Percentiles rank a stretch among this genome's conserved stretches.
These are phyloP conservation scores for Emys orbicularis DNA, from an alignment of 2,797 vertebrate genomes.

Conservation along the genomic window DNA sequence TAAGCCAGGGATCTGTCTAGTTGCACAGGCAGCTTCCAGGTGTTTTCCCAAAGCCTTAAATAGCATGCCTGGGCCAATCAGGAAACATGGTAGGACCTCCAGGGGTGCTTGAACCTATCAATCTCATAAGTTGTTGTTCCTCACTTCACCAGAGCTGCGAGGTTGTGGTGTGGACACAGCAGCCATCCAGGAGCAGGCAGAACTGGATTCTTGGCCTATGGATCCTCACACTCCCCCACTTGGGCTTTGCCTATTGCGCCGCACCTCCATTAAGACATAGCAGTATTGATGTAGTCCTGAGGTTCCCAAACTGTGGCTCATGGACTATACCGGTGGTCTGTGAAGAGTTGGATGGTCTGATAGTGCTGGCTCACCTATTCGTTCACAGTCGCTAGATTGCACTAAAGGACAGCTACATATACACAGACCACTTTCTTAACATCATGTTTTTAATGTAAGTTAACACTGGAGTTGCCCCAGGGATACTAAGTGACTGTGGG, in stretches of 20 bases:
- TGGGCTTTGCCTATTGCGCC: not conserved
- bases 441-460: not conserved
- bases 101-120: not conserved
- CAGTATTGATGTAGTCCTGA: not conserved
- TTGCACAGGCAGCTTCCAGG: no score
- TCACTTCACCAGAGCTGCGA: no score
- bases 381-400: not conserved
- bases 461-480: not conserved
- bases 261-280: not conserved
- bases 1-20: no score
- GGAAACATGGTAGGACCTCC: not conserved
- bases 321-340: not conserved
- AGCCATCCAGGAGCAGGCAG: not conserved
- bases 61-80: not conserved
- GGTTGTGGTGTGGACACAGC: not conserved
- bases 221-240: not conserved
- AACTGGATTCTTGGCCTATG: not conserved
- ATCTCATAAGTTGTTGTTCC: no score
- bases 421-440: not conserved
- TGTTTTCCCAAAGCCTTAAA: no score
- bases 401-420: not conserved
- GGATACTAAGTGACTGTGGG: not conserved
- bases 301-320: not conserved
- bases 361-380: not conserved
- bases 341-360: not conserved